Base-by-base conservation (phyloP, 2,113 vertebrate species). In the Petromus typicus region DNA sequence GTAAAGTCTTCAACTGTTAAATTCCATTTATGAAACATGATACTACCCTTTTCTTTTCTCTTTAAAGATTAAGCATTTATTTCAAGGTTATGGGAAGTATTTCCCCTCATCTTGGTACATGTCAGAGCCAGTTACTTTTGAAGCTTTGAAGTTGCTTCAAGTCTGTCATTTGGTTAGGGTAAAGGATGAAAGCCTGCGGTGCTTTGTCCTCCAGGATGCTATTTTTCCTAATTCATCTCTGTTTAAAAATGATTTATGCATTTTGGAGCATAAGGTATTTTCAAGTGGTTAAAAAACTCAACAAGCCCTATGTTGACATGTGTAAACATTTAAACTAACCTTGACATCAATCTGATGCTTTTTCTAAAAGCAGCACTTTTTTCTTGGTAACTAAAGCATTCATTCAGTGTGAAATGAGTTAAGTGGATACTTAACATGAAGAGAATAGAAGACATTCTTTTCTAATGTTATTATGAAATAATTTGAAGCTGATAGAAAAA, bases 71-170 rank as follows among this genome's bases (percentile, higher is more conserved):
- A 84, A 96, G 96, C 88, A 98, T 95, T 94, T 98, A 96, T 97
- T 98, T 96, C 76, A 91, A 95, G 97, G 96, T 91, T 95, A 96
- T 94, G 71, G 92, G 80, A 97, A 90, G 81, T 94, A 54, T 86
- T 96, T 96, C 80, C 94, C 40, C 14, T 94, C 91, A 97, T 97
- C 96, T 96, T 97, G 91, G 97, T 98, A 97, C 97, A 98, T 98
- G 98, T 98, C 97, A 96, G 94, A 97, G 97, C 97, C 97, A 97
- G 98, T 98, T 98, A 97, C 90, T 97, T 96, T 89, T 94, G 71
- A 69, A 97, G 98, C 98, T 98, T 98, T 98, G 98, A 98, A 98
- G 98, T 98, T 97, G 94, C 93, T 98, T 98, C 97, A 96, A 98
- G 98, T 98, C 97, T 98, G 97, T 98, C 97, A 98, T 98, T 98